Conservation (phyloP, 2,797 vertebrate genomes). For the Petrocephalus sullivani region DNA sequence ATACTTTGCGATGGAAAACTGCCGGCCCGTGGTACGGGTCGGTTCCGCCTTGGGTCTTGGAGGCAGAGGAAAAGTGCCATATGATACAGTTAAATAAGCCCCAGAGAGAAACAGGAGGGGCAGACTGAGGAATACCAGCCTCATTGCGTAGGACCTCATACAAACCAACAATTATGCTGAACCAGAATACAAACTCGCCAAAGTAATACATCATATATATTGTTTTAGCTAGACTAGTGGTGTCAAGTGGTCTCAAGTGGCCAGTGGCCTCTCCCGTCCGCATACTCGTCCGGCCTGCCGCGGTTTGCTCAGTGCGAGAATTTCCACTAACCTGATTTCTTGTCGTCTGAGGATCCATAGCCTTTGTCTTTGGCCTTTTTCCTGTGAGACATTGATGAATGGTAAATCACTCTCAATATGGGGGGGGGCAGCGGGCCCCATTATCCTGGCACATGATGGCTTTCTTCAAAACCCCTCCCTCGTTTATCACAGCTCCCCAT, state of each 20-base stretch:
- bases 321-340: conserved; percentile 64
- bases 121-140: neutral
- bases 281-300: too few species aligned
- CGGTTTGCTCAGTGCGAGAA: too few species aligned
- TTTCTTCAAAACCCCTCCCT: conserved; percentile 6
- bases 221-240: neutral
- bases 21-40: too few species aligned
- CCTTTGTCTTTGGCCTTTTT: conserved; percentile 65
- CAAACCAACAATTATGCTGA: neutral
- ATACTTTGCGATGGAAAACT: too few species aligned
- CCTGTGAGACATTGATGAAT: conserved; percentile 45
- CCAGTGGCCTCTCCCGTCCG: neutral
- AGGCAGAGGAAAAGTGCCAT: too few species aligned
- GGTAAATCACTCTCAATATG: neutral
- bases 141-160: neutral
- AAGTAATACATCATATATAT: neutral
- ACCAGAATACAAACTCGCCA: neutral
- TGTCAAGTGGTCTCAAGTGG: neutral
- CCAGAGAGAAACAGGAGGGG: neutral
- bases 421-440: neutral
- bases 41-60: too few species aligned
- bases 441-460: conserved; percentile 17
- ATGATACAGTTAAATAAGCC: neutral
- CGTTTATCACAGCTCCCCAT: conserved; percentile 26
- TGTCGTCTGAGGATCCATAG: conserved; percentile 59